Base-by-base conservation (phyloP, 2,888 invertebrate species). In the Chrysolina oricalcia region DNA sequence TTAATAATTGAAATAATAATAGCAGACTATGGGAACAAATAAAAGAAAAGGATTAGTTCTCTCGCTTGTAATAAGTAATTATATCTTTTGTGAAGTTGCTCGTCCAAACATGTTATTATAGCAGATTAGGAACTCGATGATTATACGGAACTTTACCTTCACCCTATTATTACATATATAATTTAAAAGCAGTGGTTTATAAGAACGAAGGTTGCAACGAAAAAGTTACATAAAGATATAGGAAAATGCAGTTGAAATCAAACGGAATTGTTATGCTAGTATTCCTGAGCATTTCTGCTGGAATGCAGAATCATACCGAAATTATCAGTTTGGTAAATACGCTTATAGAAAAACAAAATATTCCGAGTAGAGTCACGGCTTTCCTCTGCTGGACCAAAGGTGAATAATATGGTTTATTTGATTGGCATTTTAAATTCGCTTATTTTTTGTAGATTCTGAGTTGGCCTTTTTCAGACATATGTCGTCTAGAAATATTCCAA, bases 331-430 rank as follows among this genome's bases (percentile, higher is more conserved):
- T 79, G 21, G 53, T 23, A 21, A 19, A 21, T 21, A 21, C 17
- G 9, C 63, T 78, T 23, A 70, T 70, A 46, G 84, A 82, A 73
- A 64, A 59, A 40, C 80, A 83, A 73, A 71, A 78, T 59, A 46
- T 19, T 59, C 82, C 84, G 13, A 72, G 73, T 9, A 81, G 78
- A 75, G 67, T 85, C 56, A 78, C 75, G 19, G 76, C 81, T 4
- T 80, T 77, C 70, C 41, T 83, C 35, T 85, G 85, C 72, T 85
- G 85, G 84, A 67, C 78, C 8, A 80, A 75, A 80, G 79, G 85
- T 85, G 76, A 81, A 35, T 15, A 64, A 21, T 46, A 0, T 27
- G 8, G 15, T 53, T 15, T 19, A 48, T 41, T 23, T 41, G 21
- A 63, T 21, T 53, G 10, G 21, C 11, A 6, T 11, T 1, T 53